Conservation (phyloP, 2,797 vertebrate species). For the Rhadinocentrus ornatus region DNA sequence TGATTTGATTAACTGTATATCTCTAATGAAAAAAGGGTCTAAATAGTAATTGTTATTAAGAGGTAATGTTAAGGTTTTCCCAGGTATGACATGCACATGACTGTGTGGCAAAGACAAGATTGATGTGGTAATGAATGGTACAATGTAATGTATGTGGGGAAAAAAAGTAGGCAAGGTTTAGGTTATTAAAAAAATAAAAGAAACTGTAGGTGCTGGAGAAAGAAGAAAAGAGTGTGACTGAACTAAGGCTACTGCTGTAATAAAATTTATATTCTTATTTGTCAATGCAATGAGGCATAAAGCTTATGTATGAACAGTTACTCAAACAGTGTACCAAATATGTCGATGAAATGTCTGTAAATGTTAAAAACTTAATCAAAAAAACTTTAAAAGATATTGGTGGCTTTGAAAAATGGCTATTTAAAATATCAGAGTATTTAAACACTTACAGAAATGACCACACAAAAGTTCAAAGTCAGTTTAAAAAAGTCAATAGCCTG, state of each 20-base stretch:
- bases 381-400: neutral
- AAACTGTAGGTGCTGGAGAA: neutral
- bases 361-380: slow-evolving; percentile 4
- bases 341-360: slow-evolving; percentile 4
- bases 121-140: slow-evolving; percentile 19
- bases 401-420: slow-evolving; percentile 13
- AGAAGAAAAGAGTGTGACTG: neutral
- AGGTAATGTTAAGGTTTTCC: slow-evolving; percentile 41
- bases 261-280: slow-evolving; percentile 8
- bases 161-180: neutral
- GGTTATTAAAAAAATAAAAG: slow-evolving; percentile 5
- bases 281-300: neutral
- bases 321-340: neutral
- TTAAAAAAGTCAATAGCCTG: no score
- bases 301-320: neutral
- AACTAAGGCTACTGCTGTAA: slow-evolving; percentile 19
- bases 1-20: slow-evolving; percentile 54
- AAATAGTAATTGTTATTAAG: slow-evolving; percentile 51
- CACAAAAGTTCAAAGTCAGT: no score
- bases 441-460: no score
- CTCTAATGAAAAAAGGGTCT: slow-evolving; percentile 39
- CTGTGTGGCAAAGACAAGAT: slow-evolving; percentile 33
- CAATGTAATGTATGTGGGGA: slow-evolving; percentile 29
- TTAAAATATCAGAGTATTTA: neutral
- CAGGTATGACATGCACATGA: slow-evolving; percentile 42